Evolutionary conservation across 2,797 vertebrate genomes (phyloP).

Genomic region (Pseudopleuronectes americanus): DNA sequence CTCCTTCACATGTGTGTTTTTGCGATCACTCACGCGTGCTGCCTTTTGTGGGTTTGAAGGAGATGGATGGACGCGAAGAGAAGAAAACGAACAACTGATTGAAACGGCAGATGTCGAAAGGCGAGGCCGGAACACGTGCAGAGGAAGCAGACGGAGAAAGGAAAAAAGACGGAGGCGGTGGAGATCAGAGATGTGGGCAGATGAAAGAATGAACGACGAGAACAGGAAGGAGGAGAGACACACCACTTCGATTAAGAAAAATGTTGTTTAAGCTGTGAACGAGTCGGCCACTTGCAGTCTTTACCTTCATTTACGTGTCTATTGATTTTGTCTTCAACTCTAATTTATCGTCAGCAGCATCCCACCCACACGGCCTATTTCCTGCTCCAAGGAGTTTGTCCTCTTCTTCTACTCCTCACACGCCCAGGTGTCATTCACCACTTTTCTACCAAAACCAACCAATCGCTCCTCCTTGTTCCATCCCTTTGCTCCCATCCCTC

Average conservation of each 20-base stretch:
- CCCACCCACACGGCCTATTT: constrained; percentile 56
- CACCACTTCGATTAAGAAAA: constrained; percentile 56
- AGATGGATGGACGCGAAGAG: constrained; percentile 56
- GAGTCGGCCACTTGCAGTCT: constrained; percentile 50
- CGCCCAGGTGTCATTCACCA: constrained; percentile 39
- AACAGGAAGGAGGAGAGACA: constrained; percentile 31
- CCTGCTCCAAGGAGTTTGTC: constrained; percentile 53
- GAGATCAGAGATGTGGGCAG: constrained; percentile 21
- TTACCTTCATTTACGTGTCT: constrained; percentile 71
- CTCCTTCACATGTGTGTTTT: constrained; percentile 40
- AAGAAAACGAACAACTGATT: constrained; percentile 56
- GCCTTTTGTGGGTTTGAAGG: constrained; percentile 28
- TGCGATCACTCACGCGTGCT: constrained; percentile 55
- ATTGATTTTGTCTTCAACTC: constrained; percentile 71
- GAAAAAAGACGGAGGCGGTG: not conserved
- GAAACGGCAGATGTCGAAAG: constrained; percentile 56
- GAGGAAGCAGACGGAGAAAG: constrained; percentile 7
- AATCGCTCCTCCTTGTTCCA: constrained; percentile 52
- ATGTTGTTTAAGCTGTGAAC: constrained; percentile 60
- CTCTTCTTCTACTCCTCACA: constrained; percentile 37
- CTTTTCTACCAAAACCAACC: constrained; percentile 46
- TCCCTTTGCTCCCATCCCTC: constrained; percentile 63
- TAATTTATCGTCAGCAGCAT: constrained; percentile 56
- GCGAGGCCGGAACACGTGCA: constrained; percentile 4
- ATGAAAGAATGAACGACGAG: constrained; percentile 35